A percentile compares a stretch with the other conserved stretches of the same genome.
phyloP scores from a whole-genome alignment of 2,113 vertebrate species.

The Gadus chalcogrammus region DNA sequence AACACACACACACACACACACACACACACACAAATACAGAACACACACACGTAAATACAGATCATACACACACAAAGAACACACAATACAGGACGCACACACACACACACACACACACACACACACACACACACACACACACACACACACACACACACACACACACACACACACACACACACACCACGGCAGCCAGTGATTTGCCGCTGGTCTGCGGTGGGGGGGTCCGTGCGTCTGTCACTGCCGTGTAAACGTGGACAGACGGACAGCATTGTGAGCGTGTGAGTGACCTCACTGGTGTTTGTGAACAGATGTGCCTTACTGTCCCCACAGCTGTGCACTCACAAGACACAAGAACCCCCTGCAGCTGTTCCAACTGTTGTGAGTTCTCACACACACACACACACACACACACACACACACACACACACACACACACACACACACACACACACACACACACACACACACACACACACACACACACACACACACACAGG shows the following conservation, averaged over 20 bases:
- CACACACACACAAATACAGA: no score
- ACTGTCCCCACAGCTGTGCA: slow-evolving; percentile 61
- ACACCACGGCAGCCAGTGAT: neutral
- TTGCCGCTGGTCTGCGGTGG: neutral
- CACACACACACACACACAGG: neutral
- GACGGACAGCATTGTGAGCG: slow-evolving; percentile 28
- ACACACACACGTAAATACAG: no score
- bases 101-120: no score
- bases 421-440: neutral
- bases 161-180: no score
- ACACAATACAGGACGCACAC: no score
- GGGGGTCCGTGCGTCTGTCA: slow-evolving; percentile 17
- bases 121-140: no score
- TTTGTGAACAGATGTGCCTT: slow-evolving; percentile 60
- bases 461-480: neutral
- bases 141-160: no score
- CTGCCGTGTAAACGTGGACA: slow-evolving; percentile 26
- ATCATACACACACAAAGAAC: no score
- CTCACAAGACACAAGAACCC: slow-evolving; percentile 36
- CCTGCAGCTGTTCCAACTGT: slow-evolving; percentile 65
- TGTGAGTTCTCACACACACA: slow-evolving; percentile 36
- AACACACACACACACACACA: no score
- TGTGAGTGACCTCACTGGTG: slow-evolving; percentile 46
- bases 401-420: slow-evolving; percentile 1
- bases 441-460: neutral